Conservation (phyloP, 2,113 vertebrate species). For the Lethenteron camtschaticum region DNA sequence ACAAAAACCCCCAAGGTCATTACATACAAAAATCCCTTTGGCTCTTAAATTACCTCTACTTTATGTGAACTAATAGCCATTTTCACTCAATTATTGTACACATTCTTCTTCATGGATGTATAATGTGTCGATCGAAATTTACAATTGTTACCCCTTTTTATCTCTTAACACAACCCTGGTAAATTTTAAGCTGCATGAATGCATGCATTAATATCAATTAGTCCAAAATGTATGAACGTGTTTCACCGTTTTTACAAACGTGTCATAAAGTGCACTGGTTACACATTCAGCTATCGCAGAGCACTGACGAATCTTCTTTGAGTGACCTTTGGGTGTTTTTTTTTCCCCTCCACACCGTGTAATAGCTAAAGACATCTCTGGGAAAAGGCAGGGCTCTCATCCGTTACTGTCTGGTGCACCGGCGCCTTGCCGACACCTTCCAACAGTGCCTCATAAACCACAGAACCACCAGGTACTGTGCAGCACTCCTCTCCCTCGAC, state of each 20-base stretch:
- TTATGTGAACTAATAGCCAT: too few relatives aligned
- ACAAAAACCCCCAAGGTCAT: too few relatives aligned
- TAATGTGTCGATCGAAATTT: too few relatives aligned
- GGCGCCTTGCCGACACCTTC: conserved; percentile 72
- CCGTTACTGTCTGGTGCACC: conserved; percentile 73
- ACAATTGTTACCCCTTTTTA: too few relatives aligned
- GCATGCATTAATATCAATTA: neutral
- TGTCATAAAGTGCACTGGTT: too few relatives aligned
- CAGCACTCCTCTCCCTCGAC: too few relatives aligned
- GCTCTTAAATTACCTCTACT: too few relatives aligned
- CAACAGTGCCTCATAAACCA: conserved; percentile 86
- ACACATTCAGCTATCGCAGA: conserved; percentile 11
- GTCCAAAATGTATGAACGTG: conserved; percentile 8
- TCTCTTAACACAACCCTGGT: neutral
- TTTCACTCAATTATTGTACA: too few relatives aligned
- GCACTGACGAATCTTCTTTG: neutral
- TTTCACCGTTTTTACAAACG: conserved; percentile 6
- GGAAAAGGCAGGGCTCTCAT: conserved; percentile 81
- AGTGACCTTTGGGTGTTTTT: conserved; percentile 11
- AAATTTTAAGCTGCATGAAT: neutral
- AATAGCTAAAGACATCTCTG: conserved; percentile 67
- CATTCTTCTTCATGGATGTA: too few relatives aligned
- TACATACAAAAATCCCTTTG: too few relatives aligned
- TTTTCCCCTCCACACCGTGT: conserved; percentile 12
- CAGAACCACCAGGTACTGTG: conserved; percentile 48